Conservation (phyloP, 2,797 vertebrate genomes). For the Artibeus jamaicensis region DNA sequence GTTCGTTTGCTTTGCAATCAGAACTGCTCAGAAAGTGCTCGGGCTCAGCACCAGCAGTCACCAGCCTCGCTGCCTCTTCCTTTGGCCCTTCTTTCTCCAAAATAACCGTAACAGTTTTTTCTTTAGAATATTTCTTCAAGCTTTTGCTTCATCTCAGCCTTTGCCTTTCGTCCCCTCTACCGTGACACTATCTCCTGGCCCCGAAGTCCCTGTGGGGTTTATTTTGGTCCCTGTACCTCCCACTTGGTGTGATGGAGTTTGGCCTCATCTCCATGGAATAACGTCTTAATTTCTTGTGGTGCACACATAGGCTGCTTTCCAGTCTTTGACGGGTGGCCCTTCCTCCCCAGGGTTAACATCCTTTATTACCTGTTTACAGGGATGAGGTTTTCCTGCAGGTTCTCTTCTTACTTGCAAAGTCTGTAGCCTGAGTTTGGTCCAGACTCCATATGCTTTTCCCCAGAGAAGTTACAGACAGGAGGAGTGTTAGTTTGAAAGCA, state of each 20-base stretch:
- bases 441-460: conserved; percentile 6
- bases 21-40: background rate
- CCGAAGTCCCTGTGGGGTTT: background rate
- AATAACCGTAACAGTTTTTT: background rate
- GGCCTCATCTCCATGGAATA: background rate
- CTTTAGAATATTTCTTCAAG: conserved; percentile 8
- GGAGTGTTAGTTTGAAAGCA: conserved; percentile 33
- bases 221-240: background rate
- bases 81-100: conserved; percentile 26
- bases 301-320: background rate
- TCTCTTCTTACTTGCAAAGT: conserved; percentile 26
- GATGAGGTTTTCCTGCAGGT: background rate
- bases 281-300: background rate
- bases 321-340: background rate
- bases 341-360: background rate
- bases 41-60: background rate
- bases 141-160: background rate
- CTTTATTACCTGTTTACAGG: background rate
- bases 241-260: background rate
- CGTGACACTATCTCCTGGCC: background rate
- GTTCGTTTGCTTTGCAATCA: background rate
- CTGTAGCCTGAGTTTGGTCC: background rate
- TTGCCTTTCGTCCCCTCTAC: background rate
- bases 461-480: background rate
- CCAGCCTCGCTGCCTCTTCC: background rate